Evolutionary conservation across 1,140 invertebrate genomes (phyloP), one percentile per base, ranked within the genome.

Genomic region (Rhyzopertha dominica): DNA sequence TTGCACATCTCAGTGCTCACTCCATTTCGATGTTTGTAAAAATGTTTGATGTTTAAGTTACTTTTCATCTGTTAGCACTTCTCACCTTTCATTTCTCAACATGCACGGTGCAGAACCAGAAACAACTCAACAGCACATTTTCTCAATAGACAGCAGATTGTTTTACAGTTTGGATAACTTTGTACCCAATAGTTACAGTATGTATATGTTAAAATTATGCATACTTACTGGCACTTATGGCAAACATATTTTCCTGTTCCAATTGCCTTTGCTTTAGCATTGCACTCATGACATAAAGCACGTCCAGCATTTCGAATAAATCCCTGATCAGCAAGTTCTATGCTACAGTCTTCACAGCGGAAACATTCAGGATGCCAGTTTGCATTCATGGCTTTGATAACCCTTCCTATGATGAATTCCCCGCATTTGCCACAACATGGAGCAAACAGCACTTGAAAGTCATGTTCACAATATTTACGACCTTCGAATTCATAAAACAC

Each of bases 401-500:
- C 97, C 43, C 96, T 79, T 0, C 94, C 95, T 68, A 97, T 93
- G 13, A 98, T 90, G 68, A 97, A 97, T 66, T 96, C 88, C 29
- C 88, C 87, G 67, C 97, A 99, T 74, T 93, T 92, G 56, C 85
- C 90, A 73, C 97, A 99, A 62, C 94, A 99, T 1, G 97, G 97
- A 2, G 95, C 94, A 74, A 97, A 98, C 0, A 98, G 73, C 7
- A 98, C 92, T 71, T 99, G 95, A 63, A 99, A 99, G 68, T 99
- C 97, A 71, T 95, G 90, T 74, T 99, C 95, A 63, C 97, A 99
- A 67, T 99, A 99, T 70, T 99, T 99, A 23, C 96, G 76, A 2
- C 93, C 95, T 71, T 99, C 97, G 71, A 98, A 99, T 75, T 99
- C 95, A 69, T 96, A 99, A 66, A 98, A 99, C 26, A 96, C 86